These are phyloP conservation scores for Glaucomys volans DNA, from an alignment of 2,113 vertebrate genomes.

Conservation along the genomic window DNA sequence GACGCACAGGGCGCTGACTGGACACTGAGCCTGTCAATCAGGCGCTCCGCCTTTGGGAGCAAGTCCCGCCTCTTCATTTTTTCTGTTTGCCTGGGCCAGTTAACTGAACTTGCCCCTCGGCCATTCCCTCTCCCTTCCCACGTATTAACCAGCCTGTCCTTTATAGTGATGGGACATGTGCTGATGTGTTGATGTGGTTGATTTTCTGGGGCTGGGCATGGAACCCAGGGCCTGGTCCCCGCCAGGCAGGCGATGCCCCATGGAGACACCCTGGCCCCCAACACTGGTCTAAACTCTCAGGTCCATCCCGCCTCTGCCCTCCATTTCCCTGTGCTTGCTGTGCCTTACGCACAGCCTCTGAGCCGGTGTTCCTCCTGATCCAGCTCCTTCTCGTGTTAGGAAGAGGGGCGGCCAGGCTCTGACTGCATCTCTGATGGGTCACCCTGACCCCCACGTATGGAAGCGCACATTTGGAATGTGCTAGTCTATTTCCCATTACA, in stretches of 20 bases:
- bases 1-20: not conserved
- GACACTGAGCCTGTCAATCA: not conserved
- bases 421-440: not conserved
- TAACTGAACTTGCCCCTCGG: not conserved
- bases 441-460: not conserved
- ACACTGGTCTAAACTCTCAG: not conserved
- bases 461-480: not conserved
- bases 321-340: not conserved
- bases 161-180: not conserved
- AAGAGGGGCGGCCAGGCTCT: not conserved
- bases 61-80: not conserved
- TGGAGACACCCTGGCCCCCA: not conserved
- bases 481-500: not conserved
- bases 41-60: not conserved
- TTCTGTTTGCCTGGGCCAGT: not conserved
- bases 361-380: not conserved
- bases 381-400: not conserved
- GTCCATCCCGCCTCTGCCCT: not conserved
- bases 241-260: too few species aligned
- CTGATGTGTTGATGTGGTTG: not conserved
- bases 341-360: not conserved
- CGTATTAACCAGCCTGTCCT: not conserved
- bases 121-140: not conserved
- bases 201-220: not conserved
- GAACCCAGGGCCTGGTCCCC: not conserved